Percentiles rank a stretch among this genome's conserved stretches.
Conservation (phyloP, 1,140 invertebrate genomes). For the Brachionus asplanchnoidis region DNA sequence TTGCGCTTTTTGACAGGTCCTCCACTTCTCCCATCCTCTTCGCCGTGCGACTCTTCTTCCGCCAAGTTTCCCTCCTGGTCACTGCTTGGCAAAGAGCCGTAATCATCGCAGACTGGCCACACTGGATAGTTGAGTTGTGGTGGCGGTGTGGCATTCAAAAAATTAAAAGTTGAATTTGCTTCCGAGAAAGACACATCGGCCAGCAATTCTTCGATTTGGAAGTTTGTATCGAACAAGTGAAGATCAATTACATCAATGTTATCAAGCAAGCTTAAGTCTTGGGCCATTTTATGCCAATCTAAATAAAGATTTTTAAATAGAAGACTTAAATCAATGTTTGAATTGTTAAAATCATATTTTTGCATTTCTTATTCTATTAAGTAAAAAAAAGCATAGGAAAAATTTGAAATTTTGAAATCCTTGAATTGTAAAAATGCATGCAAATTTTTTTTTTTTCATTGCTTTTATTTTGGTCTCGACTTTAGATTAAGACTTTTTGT, state of each 20-base stretch:
- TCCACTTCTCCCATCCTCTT: not conserved
- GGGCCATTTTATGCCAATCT: slow-evolving; percentile 5
- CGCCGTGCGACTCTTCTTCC: not conserved
- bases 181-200: not conserved
- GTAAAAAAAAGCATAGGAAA: not conserved
- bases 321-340: not conserved
- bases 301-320: not conserved
- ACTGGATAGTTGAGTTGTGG: not conserved
- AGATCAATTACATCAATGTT: not conserved
- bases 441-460: not conserved
- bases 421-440: not conserved
- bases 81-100: not conserved
- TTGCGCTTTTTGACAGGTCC: not conserved
- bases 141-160: not conserved
- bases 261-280: not conserved
- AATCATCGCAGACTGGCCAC: not conserved
- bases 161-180: slow-evolving; percentile 2
- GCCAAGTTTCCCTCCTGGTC: not conserved
- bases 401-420: not conserved
- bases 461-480: not conserved
- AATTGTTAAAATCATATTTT: not conserved
- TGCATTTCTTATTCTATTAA: not conserved
- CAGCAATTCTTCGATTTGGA: not conserved
- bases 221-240: not conserved
- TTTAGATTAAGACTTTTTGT: not conserved